phyloP scores from a whole-genome alignment of 2,113 vertebrate genomes.

The Mystacornis crossleyi region DNA sequence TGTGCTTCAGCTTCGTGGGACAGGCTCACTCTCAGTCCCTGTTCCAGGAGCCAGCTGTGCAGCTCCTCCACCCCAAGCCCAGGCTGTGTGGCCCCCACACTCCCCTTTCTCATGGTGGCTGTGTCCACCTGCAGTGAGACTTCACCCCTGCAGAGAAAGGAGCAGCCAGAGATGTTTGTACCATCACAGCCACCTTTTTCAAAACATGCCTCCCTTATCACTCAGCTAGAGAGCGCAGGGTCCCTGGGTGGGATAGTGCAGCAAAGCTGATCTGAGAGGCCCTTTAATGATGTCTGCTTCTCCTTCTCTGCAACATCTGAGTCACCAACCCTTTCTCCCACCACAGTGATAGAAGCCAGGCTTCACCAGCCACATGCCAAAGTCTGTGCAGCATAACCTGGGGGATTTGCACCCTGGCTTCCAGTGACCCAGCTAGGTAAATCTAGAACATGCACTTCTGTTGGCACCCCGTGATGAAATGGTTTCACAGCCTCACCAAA shows the following conservation, averaged over 20 bases:
- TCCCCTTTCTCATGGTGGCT: neutral
- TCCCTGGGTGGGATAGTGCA: neutral
- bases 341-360: neutral
- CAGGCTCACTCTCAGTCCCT: neutral
- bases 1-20: neutral
- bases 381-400: neutral
- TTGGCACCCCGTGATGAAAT: neutral
- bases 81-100: accelerated
- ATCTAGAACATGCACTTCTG: neutral
- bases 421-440: neutral
- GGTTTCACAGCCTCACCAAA: neutral
- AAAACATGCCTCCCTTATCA: neutral
- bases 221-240: neutral
- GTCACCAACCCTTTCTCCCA: accelerated
- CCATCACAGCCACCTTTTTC: neutral
- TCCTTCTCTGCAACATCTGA: neutral
- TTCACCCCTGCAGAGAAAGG: neutral
- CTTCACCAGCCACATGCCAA: neutral
- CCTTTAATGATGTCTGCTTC: accelerated
- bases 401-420: neutral
- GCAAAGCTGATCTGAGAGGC: neutral
- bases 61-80: neutral
- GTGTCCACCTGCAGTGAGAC: neutral
- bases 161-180: neutral
- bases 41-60: neutral